A percentile compares a stretch with the other conserved stretches of the same genome.
Evolutionary conservation across 2,113 vertebrate species (phyloP).

Genomic region (Trachemys scripta): DNA sequence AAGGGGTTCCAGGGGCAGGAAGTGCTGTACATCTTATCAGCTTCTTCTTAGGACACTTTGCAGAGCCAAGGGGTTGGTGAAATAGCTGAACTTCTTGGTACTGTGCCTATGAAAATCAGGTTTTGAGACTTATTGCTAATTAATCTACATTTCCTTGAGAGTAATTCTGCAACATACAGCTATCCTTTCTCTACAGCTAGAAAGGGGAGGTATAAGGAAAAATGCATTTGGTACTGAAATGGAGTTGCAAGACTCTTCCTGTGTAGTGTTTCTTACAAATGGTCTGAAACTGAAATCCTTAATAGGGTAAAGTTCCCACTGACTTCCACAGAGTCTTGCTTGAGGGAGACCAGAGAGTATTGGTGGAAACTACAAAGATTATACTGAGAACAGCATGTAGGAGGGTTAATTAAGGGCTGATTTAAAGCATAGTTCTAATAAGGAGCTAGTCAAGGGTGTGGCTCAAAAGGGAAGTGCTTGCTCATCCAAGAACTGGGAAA

Average conservation of each 20-base stretch:
- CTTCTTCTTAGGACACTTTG: fast-evolving
- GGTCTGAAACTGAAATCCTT: not conserved
- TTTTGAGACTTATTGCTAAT: not conserved
- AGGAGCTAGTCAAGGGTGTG: not conserved
- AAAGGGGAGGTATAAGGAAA: not conserved
- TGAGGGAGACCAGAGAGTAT: not conserved
- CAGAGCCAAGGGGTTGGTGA: not conserved
- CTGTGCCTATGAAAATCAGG: not conserved
- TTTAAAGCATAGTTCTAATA: not conserved
- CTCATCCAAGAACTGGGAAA: not conserved
- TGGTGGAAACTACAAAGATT: not conserved
- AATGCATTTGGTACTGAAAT: not conserved
- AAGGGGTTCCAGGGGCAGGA: not conserved
- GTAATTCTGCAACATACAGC: not conserved
- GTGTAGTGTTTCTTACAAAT: not conserved
- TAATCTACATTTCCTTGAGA: not conserved
- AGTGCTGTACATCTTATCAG: not conserved
- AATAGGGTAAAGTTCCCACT: not conserved
- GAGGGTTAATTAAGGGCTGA: not conserved
- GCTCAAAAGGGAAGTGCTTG: not conserved
- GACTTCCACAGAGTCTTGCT: not conserved
- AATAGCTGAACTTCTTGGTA: fast-evolving
- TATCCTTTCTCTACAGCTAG: not conserved
- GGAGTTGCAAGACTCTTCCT: not conserved
- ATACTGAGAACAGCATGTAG: not conserved